Evolutionary conservation across 2,888 invertebrate species (phyloP).

Genomic region (Asteroscopus sphinx): DNA sequence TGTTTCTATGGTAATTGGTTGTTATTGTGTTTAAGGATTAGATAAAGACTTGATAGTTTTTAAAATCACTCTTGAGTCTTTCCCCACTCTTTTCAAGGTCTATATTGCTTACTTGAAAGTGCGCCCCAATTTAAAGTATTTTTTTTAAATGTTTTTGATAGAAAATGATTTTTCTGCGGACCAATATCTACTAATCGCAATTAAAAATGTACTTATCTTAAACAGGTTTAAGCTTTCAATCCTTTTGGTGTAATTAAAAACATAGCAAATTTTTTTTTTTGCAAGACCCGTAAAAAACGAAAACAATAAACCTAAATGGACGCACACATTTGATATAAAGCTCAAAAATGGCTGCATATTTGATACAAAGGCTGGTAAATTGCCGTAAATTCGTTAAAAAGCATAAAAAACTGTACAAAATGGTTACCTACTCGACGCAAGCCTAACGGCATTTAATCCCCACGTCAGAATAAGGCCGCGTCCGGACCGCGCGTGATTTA

Average conservation of each 20-base stretch:
- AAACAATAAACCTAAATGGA: conserved; percentile 9
- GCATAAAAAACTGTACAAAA: conserved; percentile 45
- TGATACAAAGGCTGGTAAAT: conserved; percentile 44
- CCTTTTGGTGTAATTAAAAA: too few species aligned
- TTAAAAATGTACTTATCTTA: too few species aligned
- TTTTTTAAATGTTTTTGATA: too few species aligned
- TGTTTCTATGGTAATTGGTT: conserved; percentile 46
- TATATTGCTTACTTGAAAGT: too few species aligned
- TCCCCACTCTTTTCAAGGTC: too few species aligned
- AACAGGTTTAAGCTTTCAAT: too few species aligned
- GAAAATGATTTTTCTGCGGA: too few species aligned
- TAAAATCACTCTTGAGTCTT: too few species aligned
- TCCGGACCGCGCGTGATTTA: conserved; percentile 56
- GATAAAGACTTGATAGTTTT: conserved; percentile 12
- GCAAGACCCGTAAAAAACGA: background rate
- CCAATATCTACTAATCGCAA: too few species aligned
- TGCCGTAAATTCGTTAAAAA: conserved; percentile 48
- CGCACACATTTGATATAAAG: conserved; percentile 28
- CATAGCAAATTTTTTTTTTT: background rate
- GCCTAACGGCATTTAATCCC: conserved; percentile 49
- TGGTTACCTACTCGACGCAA: conserved; percentile 41
- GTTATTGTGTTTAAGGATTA: conserved; percentile 28
- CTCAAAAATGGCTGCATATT: conserved; percentile 34
- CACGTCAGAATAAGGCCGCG: conserved; percentile 49
- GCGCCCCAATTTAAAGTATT: background rate